phyloP scores from a whole-genome alignment of 2,797 vertebrate genomes.

The Vespertilio murinus region DNA sequence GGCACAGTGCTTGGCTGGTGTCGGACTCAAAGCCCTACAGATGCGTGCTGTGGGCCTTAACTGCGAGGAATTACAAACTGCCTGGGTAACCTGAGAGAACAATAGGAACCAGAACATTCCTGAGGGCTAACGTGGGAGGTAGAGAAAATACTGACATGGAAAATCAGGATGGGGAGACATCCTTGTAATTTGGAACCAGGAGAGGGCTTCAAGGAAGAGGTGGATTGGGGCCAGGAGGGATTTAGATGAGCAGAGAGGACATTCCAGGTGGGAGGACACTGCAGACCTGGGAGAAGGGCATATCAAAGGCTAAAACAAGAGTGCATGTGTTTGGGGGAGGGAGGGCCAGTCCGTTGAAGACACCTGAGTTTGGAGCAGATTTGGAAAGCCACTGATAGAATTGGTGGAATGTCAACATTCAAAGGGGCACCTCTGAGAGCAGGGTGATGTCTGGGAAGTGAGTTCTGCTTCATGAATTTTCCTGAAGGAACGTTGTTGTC shows the following conservation, averaged over 20 bases:
- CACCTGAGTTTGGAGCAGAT: background rate
- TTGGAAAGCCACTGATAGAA: background rate
- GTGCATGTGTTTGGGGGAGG: background rate
- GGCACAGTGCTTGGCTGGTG: background rate
- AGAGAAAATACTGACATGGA: background rate
- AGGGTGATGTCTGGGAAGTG: background rate
- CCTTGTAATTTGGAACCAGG: background rate
- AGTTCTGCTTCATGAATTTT: slow-evolving; percentile 8
- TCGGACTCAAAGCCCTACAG: background rate
- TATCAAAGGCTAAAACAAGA: background rate
- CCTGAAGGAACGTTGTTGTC: background rate
- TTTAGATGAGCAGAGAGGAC: background rate
- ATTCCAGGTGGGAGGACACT: background rate
- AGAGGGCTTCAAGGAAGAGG: background rate
- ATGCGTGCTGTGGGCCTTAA: background rate
- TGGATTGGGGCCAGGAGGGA: background rate
- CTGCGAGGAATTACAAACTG: background rate
- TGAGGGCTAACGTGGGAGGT: background rate
- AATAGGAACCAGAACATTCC: background rate
- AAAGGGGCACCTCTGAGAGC: slow-evolving; percentile 14
- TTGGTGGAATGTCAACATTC: background rate
- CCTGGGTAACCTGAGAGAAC: background rate
- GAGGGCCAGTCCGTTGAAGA: background rate
- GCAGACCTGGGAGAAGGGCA: background rate
- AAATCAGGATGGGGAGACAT: background rate